Evolutionary conservation across 2,113 vertebrate genomes (phyloP).

Genomic region (western clawed frog (Xenopus tropicalis)): UCB_Xtro_10.0 CM004443.2:76040501-76041000

Average conservation of each 20-base stretch:
- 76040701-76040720: slow-evolving; percentile 93
- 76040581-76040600: slow-evolving; percentile 40
- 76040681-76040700: slow-evolving; percentile 98
- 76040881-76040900: neutral
- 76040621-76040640: slow-evolving; percentile 74
- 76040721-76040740: slow-evolving; percentile 75
- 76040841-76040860: neutral
- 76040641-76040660: slow-evolving; percentile 92
- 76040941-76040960: neutral
- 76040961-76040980: too few species aligned
- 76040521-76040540: slow-evolving; percentile 26
- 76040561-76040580: slow-evolving; percentile 8
- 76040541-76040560: slow-evolving; percentile 16
- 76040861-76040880: neutral
- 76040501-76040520: slow-evolving; percentile 34
- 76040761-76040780: neutral
- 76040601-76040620: slow-evolving; percentile 34
- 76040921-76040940: neutral
- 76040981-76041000: too few species aligned
- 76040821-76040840: slow-evolving; percentile 11
- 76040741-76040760: slow-evolving; percentile 36
- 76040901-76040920: neutral
- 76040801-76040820: slow-evolving; percentile 12
- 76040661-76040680: slow-evolving; percentile 92
- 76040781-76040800: slow-evolving; percentile 10